Conservation (phyloP, 2,888 invertebrate species). For the Uropetala carovei region DNA sequence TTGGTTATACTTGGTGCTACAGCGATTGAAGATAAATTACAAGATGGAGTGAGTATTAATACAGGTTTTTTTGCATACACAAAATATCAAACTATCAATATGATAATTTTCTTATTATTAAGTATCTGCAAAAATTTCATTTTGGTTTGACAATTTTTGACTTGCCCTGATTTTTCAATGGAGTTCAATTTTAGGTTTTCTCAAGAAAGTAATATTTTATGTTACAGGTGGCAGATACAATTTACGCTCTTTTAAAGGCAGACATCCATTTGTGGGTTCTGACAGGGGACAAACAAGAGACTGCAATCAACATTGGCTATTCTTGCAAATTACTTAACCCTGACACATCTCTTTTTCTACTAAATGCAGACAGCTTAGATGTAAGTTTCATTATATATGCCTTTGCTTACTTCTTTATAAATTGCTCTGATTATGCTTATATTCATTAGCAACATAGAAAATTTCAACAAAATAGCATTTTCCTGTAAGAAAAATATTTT, state of each 20-base stretch:
- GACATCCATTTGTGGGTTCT: conserved; percentile 98
- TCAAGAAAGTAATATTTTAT: conserved; percentile 59
- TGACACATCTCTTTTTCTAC: conserved; percentile 90
- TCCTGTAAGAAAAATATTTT: no score
- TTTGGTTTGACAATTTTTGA: no score
- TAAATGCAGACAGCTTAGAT: conserved; percentile 94
- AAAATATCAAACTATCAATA: no score
- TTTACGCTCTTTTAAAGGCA: conserved; percentile 93
- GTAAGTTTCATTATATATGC: conserved; percentile 79
- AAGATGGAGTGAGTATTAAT: conserved; percentile 79
- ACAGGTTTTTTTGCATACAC: neutral
- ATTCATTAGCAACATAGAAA: no score
- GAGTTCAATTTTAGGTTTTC: no score
- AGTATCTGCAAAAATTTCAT: no score
- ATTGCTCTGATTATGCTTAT: no score
- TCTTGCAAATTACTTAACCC: conserved; percentile 91
- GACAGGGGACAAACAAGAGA: conserved; percentile 99
- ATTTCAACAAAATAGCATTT: no score
- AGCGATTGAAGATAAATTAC: conserved; percentile 98
- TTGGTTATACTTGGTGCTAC: conserved; percentile 94
- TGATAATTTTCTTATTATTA: no score
- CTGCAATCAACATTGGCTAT: conserved; percentile 99
- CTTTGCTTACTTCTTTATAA: no score
- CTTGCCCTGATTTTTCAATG: neutral
- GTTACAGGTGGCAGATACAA: conserved; percentile 93